Evolutionary conservation across 1,140 invertebrate species (phyloP), one percentile per base, ranked within the genome.

Genomic region (Zaprionus taronus): DNA sequence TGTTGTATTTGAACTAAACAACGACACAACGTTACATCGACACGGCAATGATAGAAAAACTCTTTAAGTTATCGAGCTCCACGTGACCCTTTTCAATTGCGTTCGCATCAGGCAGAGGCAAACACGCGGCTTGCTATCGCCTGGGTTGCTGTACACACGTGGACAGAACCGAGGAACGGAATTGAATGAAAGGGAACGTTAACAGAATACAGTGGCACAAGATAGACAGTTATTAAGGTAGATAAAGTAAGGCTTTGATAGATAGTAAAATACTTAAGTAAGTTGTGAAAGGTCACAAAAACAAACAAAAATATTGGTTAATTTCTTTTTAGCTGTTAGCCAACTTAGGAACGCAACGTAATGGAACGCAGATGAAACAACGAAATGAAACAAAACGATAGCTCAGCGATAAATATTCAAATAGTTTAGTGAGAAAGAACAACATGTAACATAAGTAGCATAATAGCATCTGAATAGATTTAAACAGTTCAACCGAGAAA

Each of bases 1-100:
- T 38, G 34, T 75, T 66, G 47, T 36, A 68, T 65, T 72, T 90
- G 70, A 90, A 89, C 85, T 90, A 85, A 91, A 90, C 81, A 85
- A 80, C 85, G 82, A 89, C 86, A 89, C 86, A 89, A 85, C 85
- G 72, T 85, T 85, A 89, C 85, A 91, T 80, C 81, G 68, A 78
- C 72, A 85, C 81, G 68, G 75, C 72, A 85, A 69, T 82, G 80
- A 79, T 72, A 72, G 68, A 73, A 73, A 79, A 66, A 77, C 74
- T 72, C 57, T 26, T 73, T 73, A 47, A 77, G 28, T 64, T 64
- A 31, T 56, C 38, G 57, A 72, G 62, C 47, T 73, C 73, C 62
- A 57, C 58, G 38, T 41, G 17, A 31, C 70, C 60, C 36, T 57
- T 53, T 24, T 74, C 31, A 58, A 53, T 60, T 58, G 58, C 41